Evolutionary conservation across 1,140 invertebrate genomes (phyloP), one percentile per base, ranked within the genome.

Genomic region (Philotrypesis tridentata): DNA sequence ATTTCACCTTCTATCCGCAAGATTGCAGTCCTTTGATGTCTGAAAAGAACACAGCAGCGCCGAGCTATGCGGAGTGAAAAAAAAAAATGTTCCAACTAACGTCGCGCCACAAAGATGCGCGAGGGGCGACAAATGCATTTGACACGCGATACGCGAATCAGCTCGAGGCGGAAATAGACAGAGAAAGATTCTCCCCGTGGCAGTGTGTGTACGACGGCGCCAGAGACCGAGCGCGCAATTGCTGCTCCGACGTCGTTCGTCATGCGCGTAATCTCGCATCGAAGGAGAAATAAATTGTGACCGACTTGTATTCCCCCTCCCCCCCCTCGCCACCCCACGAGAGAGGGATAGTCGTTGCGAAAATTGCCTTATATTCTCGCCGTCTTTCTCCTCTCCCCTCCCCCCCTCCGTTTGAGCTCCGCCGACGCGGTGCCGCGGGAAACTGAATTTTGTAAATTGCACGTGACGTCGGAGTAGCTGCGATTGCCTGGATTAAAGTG

Each of bases 81-180:
- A 43, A 43, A 43, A 43, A 55, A 21, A 21, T 55, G 17, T 21
- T 0, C 14, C 14, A 14, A 55, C 48, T 55, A 55, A 55, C 21
- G 48, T 55, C 48, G 48, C 14, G 21, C 48, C 48, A 55, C 17
- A 55, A 55, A 55, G 17, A 11, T 43, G 70, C 25, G 23, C 55
- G n/a, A 71, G 78, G 68, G 55, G 61, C 70, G 48, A 73, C 75
- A 82, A 80, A 61, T 73, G 68, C 60, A 82, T 79, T 61, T 71
- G 70, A 82, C 88, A 89, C 87, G 86, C 85, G 83, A 89, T 88
- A 86, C 85, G 84, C 83, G 84, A 85, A 85, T 88, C 85, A 86
- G 82, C 78, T 79, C 82, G 37, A 48, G n/a, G 72, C 37, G 73
- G 27, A 60, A 70, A 63, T 65, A 70, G 33, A 79, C 21, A 37